Evolutionary conservation across 2,113 vertebrate species (phyloP).

Genomic region (Lontra canadensis): DNA sequence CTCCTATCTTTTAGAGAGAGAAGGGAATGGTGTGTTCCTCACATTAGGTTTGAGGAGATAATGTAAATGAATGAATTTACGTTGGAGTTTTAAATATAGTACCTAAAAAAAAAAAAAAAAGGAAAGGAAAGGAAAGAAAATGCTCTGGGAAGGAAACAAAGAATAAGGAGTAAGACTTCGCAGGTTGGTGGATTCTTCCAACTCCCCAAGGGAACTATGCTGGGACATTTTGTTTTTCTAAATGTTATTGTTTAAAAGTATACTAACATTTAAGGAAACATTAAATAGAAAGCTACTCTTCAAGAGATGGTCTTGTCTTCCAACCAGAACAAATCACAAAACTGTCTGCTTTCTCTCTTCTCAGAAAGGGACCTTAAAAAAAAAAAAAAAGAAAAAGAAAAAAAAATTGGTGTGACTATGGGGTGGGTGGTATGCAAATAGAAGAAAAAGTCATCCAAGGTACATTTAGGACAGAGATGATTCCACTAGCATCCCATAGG

Average conservation of each 20-base stretch:
- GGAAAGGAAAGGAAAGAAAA: background rate
- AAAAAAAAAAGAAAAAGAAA: too few relatives aligned
- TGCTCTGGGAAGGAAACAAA: background rate
- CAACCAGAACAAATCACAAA: background rate
- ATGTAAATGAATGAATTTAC: background rate
- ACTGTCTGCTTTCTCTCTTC: conserved; percentile 2
- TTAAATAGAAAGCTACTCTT: background rate
- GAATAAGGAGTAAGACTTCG: background rate
- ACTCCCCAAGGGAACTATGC: background rate
- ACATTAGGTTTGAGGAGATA: background rate
- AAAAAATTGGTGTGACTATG: too few relatives aligned
- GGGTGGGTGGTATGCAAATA: background rate
- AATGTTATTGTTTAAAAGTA: background rate
- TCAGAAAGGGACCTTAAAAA: background rate
- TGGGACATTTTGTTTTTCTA: background rate
- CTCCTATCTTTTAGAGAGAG: background rate
- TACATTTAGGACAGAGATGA: background rate
- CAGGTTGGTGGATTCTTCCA: background rate
- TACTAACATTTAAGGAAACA: background rate
- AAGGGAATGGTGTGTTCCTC: background rate
- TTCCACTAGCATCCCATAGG: background rate
- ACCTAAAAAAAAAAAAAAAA: background rate
- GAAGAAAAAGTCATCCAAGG: background rate
- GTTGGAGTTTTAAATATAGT: background rate
- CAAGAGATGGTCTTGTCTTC: background rate